Conservation (phyloP, 1,140 invertebrate species). For the Orchestia grillus region DNA sequence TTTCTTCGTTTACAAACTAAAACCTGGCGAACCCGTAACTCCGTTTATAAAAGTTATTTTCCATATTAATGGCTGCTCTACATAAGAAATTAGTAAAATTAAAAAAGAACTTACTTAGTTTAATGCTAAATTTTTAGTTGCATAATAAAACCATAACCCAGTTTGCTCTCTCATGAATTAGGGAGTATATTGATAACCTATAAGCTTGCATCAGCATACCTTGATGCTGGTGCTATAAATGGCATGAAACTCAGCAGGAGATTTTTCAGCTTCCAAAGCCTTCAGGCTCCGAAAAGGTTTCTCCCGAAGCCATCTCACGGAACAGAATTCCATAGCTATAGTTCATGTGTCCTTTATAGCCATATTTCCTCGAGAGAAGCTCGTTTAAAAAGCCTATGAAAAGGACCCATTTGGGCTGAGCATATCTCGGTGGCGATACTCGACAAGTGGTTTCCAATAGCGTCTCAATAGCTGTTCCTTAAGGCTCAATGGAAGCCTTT, state of each 20-base stretch:
- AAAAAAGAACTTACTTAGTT: too few species aligned
- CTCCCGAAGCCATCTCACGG: not conserved
- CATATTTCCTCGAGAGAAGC: not conserved
- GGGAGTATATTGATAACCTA: not conserved
- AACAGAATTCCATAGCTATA: not conserved
- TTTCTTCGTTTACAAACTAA: not conserved
- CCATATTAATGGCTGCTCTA: too few species aligned
- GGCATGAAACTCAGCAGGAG: not conserved
- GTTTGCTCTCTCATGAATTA: not conserved
- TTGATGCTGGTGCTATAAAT: not conserved
- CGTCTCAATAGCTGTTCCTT: constrained; percentile 41
- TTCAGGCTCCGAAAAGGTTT: not conserved
- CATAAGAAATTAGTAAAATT: too few species aligned
- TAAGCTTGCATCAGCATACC: not conserved
- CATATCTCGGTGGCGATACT: constrained; percentile 13
- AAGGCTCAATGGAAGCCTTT: not conserved
- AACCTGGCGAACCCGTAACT: too few species aligned
- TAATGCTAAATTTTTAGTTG: too few species aligned
- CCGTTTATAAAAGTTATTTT: too few species aligned
- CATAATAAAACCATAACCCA: too few species aligned
- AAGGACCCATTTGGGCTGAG: constrained; percentile 33
- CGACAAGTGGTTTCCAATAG: constrained; percentile 49
- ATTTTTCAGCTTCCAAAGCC: not conserved
- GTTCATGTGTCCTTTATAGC: not conserved
- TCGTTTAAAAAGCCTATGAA: constrained; percentile 8